Conservation (phyloP, 2,113 vertebrate species). For the Leptobrachium ailaonicum region DNA sequence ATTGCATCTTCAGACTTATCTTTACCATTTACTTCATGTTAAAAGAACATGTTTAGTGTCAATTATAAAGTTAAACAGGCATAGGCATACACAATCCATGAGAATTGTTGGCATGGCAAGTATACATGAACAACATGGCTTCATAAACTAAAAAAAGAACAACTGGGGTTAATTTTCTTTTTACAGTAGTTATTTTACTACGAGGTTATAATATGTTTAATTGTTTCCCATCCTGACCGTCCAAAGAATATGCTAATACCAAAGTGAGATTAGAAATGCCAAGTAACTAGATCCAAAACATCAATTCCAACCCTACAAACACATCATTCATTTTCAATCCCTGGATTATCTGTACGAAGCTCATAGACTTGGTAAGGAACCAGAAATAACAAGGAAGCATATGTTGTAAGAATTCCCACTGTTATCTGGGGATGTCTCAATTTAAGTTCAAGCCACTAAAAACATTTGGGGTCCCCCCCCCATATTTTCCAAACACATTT, state of each 20-base stretch:
- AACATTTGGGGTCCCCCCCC: no score
- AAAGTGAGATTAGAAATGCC: neutral
- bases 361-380: neutral
- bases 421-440: neutral
- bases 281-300: neutral
- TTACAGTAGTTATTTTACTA: neutral
- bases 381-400: neutral
- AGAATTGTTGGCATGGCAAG: no score
- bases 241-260: neutral
- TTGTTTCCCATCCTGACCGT: neutral
- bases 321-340: neutral
- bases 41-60: no score
- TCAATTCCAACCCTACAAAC: neutral
- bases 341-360: neutral
- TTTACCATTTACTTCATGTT: no score
- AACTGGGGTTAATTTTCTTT: no score
- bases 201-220: neutral
- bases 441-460: no score
- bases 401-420: neutral
- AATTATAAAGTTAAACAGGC: no score
- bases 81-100: no score
- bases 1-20: no score
- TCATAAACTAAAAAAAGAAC: no score
- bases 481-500: neutral
- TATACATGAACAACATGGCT: no score